These are phyloP conservation scores for Phylloscopus trochiloides DNA, from an alignment of 2,113 vertebrate species.

Conservation along the genomic window DNA sequence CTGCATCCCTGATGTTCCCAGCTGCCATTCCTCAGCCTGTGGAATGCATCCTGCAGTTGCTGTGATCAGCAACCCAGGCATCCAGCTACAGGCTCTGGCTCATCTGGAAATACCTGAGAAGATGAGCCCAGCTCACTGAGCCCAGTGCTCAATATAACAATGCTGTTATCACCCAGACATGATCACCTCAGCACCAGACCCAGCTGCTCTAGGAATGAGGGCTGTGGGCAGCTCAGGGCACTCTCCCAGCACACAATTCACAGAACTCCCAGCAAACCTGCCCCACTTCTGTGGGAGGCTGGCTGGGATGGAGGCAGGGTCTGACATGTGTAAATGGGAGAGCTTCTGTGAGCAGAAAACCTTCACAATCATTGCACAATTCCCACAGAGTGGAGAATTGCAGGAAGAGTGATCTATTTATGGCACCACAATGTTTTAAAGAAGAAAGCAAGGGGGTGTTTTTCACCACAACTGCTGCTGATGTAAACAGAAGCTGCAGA, in stretches of 20 bases:
- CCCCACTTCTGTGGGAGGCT: not conserved
- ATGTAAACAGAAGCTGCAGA: not conserved
- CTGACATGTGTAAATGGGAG: not conserved
- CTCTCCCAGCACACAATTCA: not conserved
- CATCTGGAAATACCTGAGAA: not conserved
- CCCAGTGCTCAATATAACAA: not conserved
- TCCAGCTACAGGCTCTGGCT: not conserved
- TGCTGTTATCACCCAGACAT: not conserved
- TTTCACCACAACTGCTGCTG: not conserved
- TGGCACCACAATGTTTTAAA: not conserved
- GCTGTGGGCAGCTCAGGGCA: not conserved
- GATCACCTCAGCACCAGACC: not conserved
- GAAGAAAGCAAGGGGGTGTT: not conserved
- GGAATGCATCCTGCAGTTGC: not conserved
- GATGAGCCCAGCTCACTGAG: not conserved
- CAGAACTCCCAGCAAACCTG: not conserved
- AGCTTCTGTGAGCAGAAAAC: not conserved
- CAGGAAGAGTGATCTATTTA: not conserved
- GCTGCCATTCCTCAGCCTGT: not conserved
- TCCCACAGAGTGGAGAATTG: not conserved
- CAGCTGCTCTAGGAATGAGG: not conserved
- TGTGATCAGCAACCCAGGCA: not conserved
- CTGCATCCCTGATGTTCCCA: not conserved
- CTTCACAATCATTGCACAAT: not conserved
- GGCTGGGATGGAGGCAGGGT: not conserved